These are phyloP conservation scores for Lordiphosa mommai DNA, from an alignment of 1,140 invertebrate genomes.

Conservation along the genomic window DNA sequence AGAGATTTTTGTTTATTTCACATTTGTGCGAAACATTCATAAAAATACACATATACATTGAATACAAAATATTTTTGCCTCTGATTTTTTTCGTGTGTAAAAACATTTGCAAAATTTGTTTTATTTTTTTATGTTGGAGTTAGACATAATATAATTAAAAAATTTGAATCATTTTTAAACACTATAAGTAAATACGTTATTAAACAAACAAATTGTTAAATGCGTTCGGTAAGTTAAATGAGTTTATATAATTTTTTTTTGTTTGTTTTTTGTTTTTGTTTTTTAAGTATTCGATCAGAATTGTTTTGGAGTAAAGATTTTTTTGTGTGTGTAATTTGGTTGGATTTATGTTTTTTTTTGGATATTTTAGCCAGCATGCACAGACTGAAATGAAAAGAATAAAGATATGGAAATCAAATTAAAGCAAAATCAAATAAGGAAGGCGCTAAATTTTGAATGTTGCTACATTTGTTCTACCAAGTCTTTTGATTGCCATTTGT, in stretches of 20 bases:
- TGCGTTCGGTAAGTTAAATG: constrained; percentile 40
- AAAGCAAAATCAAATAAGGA: constrained; percentile 54
- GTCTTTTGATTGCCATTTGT: constrained; percentile 77
- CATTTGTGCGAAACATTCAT: constrained; percentile 45
- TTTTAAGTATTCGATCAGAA: constrained; percentile 35
- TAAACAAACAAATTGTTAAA: constrained; percentile 56
- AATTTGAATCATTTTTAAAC: constrained; percentile 16
- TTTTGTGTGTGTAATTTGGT: constrained; percentile 34
- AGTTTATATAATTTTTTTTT: not conserved
- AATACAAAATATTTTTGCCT: constrained; percentile 68
- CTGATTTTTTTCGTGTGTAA: constrained; percentile 47
- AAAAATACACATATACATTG: constrained; percentile 69
- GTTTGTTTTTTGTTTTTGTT: constrained; percentile 17
- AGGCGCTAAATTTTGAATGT: constrained; percentile 29
- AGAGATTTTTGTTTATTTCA: constrained; percentile 57
- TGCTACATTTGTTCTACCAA: constrained; percentile 53
- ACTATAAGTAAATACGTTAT: constrained; percentile 9
- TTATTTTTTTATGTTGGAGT: constrained; percentile 13
- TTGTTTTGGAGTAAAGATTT: constrained; percentile 44
- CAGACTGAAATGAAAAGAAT: constrained; percentile 79
- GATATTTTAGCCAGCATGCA: constrained; percentile 79
- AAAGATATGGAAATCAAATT: constrained; percentile 61
- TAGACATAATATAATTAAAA: constrained; percentile 17
- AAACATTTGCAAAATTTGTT: constrained; percentile 56
- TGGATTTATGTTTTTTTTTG: constrained; percentile 32